Evolutionary conservation across 2,797 vertebrate genomes (phyloP).

Genomic region (Tragelaphus eurycerus): DNA sequence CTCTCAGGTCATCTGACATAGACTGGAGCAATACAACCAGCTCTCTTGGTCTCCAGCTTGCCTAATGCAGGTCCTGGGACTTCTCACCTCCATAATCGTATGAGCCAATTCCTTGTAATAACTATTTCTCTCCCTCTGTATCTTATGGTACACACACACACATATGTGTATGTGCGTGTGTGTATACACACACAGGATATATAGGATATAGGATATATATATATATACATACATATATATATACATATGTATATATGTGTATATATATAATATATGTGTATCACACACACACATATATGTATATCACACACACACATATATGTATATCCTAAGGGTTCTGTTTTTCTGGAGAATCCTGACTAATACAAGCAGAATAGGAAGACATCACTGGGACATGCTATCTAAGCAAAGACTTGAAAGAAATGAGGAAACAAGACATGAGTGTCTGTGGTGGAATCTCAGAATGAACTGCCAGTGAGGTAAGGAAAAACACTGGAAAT

Average conservation of each 20-base stretch:
- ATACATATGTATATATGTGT: accelerated
- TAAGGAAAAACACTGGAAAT: neutral
- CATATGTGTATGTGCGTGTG: accelerated
- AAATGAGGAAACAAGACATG: neutral
- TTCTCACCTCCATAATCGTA: neutral
- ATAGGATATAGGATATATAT: neutral
- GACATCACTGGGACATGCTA: neutral
- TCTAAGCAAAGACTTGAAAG: neutral
- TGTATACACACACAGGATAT: neutral
- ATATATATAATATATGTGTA: neutral
- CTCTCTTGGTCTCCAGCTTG: neutral
- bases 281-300: accelerated
- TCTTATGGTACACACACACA: neutral
- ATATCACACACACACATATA: accelerated
- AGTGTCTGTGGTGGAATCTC: neutral
- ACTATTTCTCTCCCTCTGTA: neutral
- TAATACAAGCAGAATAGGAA: neutral
- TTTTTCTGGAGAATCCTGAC: neutral
- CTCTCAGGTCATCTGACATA: neutral
- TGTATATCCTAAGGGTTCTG: neutral
- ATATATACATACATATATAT: accelerated
- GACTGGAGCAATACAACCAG: neutral
- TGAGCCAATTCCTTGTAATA: neutral
- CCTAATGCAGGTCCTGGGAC: neutral
- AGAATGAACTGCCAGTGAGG: neutral